These are phyloP conservation scores for Cyrtorhinus lividipennis DNA, from an alignment of 1,140 invertebrate species.

Conservation along the genomic window DNA sequence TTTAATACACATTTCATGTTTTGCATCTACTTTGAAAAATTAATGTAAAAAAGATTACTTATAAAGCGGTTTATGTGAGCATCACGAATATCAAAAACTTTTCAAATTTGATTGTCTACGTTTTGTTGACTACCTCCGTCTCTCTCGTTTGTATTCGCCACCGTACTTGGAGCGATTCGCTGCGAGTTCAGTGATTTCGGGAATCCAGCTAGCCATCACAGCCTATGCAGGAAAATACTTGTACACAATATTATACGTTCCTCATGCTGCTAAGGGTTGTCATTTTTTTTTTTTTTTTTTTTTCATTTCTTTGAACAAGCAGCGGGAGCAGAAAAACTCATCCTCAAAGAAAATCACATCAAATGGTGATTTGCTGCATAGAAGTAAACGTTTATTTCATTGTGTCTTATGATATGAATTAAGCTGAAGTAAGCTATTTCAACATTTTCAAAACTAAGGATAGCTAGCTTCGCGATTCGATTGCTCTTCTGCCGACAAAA, in stretches of 20 bases:
- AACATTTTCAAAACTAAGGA: too few relatives aligned
- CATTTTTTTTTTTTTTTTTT: not conserved
- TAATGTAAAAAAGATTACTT: slow-evolving; percentile 20
- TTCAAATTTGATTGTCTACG: slow-evolving; percentile 21
- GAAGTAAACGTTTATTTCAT: too few relatives aligned
- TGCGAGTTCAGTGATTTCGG: slow-evolving; percentile 96
- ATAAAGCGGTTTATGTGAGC: slow-evolving; percentile 19
- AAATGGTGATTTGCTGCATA: too few relatives aligned
- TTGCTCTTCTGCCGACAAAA: too few relatives aligned
- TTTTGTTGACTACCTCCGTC: slow-evolving; percentile 66
- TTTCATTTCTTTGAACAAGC: not conserved
- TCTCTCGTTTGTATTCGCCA: slow-evolving; percentile 93
- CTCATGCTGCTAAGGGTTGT: slow-evolving; percentile 6
- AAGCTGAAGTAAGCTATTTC: too few relatives aligned
- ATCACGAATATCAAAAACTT: slow-evolving; percentile 22
- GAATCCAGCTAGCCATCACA: slow-evolving; percentile 98
- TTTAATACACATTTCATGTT: slow-evolving; percentile 17
- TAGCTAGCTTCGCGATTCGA: too few relatives aligned
- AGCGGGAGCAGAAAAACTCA: not conserved
- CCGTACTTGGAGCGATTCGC: slow-evolving; percentile 95
- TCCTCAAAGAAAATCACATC: not conserved
- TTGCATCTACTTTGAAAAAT: slow-evolving; percentile 21
- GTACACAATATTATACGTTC: slow-evolving; percentile 16
- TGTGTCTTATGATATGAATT: too few relatives aligned
- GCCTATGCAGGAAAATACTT: slow-evolving; percentile 40